Percentiles rank a stretch among this genome's conserved stretches.
These are phyloP conservation scores for Ctenopoma multispine DNA, from an alignment of 2,797 vertebrate genomes.

Conservation along the genomic window DNA sequence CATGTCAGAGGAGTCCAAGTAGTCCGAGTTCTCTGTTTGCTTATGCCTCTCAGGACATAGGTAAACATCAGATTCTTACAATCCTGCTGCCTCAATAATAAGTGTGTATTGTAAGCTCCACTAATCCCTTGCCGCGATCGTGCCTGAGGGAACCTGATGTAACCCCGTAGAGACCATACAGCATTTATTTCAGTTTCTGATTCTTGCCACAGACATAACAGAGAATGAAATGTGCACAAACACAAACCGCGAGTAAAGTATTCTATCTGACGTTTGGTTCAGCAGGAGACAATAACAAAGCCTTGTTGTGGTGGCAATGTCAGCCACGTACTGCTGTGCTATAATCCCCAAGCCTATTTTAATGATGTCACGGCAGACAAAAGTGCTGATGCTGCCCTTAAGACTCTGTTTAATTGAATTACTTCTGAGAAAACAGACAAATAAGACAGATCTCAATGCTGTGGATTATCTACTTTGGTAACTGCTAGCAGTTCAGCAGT, in stretches of 20 bases:
- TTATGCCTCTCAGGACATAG: background rate
- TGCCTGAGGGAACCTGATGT: conserved; percentile 20
- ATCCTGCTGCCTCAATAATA: conserved; percentile 48
- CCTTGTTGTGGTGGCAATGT: conserved; percentile 44
- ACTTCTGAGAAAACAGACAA: conserved; percentile 50
- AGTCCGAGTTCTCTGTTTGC: conserved; percentile 18
- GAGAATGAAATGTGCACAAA: background rate
- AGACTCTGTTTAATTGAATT: conserved; percentile 64
- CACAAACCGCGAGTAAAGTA: conserved; percentile 4
- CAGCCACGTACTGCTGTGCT: conserved; percentile 43
- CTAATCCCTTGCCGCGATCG: conserved; percentile 52
- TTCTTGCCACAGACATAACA: background rate
- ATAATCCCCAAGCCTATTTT: conserved; percentile 68
- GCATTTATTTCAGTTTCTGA: background rate
- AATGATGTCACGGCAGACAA: conserved; percentile 66
- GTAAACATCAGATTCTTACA: conserved; percentile 57
- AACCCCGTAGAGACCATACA: conserved; percentile 15
- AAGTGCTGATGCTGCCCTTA: conserved; percentile 63
- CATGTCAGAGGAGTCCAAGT: conserved; percentile 52
- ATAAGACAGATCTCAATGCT: conserved; percentile 26
- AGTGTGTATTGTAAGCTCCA: conserved; percentile 47
- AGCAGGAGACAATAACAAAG: conserved; percentile 43
- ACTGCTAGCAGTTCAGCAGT: conserved; percentile 15
- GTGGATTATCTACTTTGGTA: conserved; percentile 37
- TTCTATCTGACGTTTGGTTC: conserved; percentile 9